Base-by-base conservation (phyloP, 2,113 vertebrate species). In the Empidonax alnorum region DNA sequence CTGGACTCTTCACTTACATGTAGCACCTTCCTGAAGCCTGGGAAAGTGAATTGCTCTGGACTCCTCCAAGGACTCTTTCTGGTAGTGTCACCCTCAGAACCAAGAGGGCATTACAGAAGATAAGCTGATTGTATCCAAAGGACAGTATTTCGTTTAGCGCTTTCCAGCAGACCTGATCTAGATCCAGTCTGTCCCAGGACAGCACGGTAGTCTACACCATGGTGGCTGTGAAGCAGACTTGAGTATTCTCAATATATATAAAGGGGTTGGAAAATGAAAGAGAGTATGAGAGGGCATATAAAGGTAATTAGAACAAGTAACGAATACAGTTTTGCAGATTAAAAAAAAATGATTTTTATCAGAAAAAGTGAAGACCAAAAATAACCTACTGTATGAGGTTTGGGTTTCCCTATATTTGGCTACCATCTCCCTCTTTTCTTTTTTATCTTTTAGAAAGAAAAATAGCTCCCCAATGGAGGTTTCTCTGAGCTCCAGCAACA, bases 171-270 rank as follows among this genome's bases (percentile, higher is more conserved):
- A 89, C 20, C 35, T 52, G 10, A 63, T 56, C 58, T 33, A 4
- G 0, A 18, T 46, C 44, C 53, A 61, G 35, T 37, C 63, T 69
- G 35, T 50, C 24, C n/a, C 28, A 73, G 50, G 14, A 50, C 28
- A 84, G 30, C 50, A 59, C 0, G 0, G 42, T 5, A 87, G 58
- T 20, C 19, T 44, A 46, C 17, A 17, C 44, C 46, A 30, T 0
- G 1, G 24, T 28, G 24, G 35, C 46, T 41, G 17, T 39, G 46
- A 84, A 50, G n/a, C 39, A 74, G 33, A 66, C 31, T 42, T 53
- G 27, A n/a, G 39, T 61, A 44, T 31, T 66, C 30, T 44, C 30
- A 19, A 21, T 42, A 24, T 41, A 72, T 9, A 30, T 44, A 68
- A 59, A 68, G 11, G 23, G 19, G 5, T 3, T 82, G 50, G 30